These are phyloP conservation scores for Stegostoma tigrinum DNA, from an alignment of 2,113 vertebrate species.

Conservation along the genomic window DNA sequence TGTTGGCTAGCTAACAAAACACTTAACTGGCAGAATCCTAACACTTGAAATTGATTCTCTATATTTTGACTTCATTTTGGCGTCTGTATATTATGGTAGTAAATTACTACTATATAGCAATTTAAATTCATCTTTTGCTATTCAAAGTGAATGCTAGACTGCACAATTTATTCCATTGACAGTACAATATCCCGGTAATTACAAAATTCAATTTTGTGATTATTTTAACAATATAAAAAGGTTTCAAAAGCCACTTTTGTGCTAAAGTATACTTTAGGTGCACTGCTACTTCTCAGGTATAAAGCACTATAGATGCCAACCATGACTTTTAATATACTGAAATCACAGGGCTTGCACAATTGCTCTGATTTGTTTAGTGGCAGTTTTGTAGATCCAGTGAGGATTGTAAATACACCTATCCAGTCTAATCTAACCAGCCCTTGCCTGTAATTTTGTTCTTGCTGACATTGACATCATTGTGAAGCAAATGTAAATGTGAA, in stretches of 20 bases:
- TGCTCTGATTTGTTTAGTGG: neutral
- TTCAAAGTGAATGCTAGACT: neutral
- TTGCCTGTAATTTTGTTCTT: neutral
- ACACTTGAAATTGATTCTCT: constrained; percentile 6
- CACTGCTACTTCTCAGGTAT: neutral
- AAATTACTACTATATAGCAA: neutral
- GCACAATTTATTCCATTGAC: neutral
- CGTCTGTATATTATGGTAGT: neutral
- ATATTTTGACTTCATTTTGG: neutral
- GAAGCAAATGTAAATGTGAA: neutral
- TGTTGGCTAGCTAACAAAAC: neutral
- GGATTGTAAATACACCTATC: neutral
- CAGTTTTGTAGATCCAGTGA: neutral
- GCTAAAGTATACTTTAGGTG: neutral
- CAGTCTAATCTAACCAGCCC: neutral
- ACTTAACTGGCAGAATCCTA: neutral
- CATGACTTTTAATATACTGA: neutral
- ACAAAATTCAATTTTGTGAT: neutral
- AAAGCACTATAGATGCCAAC: neutral
- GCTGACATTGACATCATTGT: neutral
- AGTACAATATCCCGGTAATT: neutral
- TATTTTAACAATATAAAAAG: neutral
- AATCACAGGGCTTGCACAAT: neutral
- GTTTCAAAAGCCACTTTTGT: neutral
- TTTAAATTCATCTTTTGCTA: constrained; percentile 3